Evolutionary conservation across 2,797 vertebrate species (phyloP), one percentile per base, ranked within the genome.

Genomic region (Ibycter americanus): DNA sequence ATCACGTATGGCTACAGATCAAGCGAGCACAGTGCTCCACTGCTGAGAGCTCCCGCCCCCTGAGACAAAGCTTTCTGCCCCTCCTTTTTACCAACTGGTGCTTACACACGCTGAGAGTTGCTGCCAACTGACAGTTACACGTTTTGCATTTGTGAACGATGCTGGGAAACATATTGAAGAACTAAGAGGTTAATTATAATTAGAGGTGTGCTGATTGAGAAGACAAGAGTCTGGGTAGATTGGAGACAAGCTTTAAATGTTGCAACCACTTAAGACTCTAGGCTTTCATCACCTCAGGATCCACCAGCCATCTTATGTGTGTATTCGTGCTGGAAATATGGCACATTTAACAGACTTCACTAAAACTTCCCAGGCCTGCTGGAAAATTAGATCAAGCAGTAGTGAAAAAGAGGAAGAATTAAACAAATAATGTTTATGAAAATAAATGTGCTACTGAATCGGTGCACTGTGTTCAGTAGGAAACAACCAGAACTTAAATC

Each of bases 141-240:
- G 9, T 86, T 67, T 74, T 47, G 56, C 40, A 31, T 76, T 91
- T 86, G 29, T 59, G 87, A 86, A 31, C 25, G 40, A 34, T 83
- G 85, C 84, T 88, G 49, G 49, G 76, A 86, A 96, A 49, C 46
- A 32, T 61, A 36, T 1, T 89, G 84, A 65, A 85, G 54, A 77
- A 58, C 47, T 61, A 31, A 83, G 79, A 92, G 80, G 70, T 55
- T 97, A 90, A 93, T 94, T 94, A 55, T 70, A 79, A 66, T 82
- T 61, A 89, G 73, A 89, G 84, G 51, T 94, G 77, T 63, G 55
- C 58, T 90, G 79, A 87, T 27, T 29, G 62, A 88, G 58, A 89
- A 72, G 67, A 54, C 42, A 59, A 42, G 52, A 67, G 59, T 61
- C 70, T 81, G 52, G 12, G 15, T 86, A 65, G 84, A 71, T 62